These are phyloP conservation scores for Theristicus caerulescens DNA, from an alignment of 2,113 vertebrate species.

Conservation along the genomic window DNA sequence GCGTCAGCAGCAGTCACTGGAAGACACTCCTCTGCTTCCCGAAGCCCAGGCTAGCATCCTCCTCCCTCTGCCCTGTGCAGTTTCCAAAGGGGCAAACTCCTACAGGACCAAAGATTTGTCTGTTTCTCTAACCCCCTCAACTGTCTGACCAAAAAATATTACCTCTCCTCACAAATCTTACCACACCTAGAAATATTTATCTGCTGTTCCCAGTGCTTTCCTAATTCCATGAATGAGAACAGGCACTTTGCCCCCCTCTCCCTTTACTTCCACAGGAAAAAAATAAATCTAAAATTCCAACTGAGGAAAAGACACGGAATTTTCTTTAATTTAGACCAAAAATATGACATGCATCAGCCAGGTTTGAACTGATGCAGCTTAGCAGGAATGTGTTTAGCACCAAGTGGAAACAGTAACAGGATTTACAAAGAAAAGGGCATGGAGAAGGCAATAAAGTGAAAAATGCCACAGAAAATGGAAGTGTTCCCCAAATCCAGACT, in stretches of 20 bases:
- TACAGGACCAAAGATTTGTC: background rate
- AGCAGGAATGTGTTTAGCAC: background rate
- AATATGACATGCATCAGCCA: background rate
- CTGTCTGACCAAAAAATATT: background rate
- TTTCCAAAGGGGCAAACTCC: background rate
- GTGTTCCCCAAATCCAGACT: background rate
- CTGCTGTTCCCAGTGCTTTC: background rate
- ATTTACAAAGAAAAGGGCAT: background rate
- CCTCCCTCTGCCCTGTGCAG: accelerated
- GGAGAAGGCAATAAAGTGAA: background rate
- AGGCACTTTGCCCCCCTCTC: background rate
- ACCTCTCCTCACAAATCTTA: background rate
- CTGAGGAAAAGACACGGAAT: background rate
- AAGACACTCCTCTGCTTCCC: background rate
- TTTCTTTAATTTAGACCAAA: background rate
- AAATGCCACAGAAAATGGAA: background rate
- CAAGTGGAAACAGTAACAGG: background rate
- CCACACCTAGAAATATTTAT: background rate
- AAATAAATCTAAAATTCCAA: background rate
- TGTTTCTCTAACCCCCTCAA: background rate
- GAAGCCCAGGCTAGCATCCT: background rate
- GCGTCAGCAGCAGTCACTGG: background rate
- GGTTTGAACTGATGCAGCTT: background rate
- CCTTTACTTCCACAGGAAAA: background rate
- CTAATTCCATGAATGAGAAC: background rate